phyloP scores from a whole-genome alignment of 2,113 vertebrate species.

The Chaetops frenatus region DNA sequence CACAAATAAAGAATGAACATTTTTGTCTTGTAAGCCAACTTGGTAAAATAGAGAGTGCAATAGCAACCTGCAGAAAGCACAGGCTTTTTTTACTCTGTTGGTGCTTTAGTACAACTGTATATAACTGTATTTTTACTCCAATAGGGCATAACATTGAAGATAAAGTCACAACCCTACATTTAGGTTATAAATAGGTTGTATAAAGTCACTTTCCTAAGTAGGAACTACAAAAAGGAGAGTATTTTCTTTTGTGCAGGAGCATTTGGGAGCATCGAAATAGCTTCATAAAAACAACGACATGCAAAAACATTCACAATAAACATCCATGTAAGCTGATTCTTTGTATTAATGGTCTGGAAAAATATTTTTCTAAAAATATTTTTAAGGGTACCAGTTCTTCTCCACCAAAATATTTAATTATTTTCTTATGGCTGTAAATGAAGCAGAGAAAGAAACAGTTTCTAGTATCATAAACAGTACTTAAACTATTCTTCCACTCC shows the following conservation, averaged over 20 bases:
- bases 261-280: not conserved
- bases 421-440: not conserved
- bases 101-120: not conserved
- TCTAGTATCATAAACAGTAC: not conserved
- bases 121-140: conserved; percentile 20
- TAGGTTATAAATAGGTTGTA: not conserved
- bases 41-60: conserved; percentile 9
- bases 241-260: not conserved
- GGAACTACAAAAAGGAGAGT: not conserved
- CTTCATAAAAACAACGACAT: not conserved
- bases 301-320: not conserved
- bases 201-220: not conserved
- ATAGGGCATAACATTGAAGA: not conserved
- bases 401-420: not conserved
- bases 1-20: conserved; percentile 49
- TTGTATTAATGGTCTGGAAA: not conserved
- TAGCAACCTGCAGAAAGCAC: not conserved
- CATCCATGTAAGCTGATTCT: not conserved
- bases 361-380: not conserved
- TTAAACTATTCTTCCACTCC: not conserved
- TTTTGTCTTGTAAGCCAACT: conserved; percentile 21
- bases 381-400: not conserved
- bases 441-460: not conserved
- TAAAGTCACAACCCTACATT: not conserved
- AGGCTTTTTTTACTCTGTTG: not conserved